Conservation (phyloP, 2,888 invertebrate genomes). For the Allolobophora icterica region DNA sequence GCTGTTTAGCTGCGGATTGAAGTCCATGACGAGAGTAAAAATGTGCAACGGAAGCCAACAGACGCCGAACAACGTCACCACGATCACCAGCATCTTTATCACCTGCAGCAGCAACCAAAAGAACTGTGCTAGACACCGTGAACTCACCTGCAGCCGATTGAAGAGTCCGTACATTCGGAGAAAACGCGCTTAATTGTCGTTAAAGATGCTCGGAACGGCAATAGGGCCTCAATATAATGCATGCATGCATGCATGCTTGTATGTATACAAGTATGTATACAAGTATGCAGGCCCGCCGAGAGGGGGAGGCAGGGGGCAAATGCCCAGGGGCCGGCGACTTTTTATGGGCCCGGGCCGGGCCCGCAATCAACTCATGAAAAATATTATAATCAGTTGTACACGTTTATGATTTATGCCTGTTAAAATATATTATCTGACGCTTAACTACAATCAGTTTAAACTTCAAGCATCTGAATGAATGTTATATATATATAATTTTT, state of each 20-base stretch:
- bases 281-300: not conserved
- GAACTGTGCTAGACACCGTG: not conserved
- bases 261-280: not conserved
- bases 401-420: too few species aligned
- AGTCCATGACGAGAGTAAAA: slow-evolving; percentile 59
- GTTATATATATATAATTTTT: too few species aligned
- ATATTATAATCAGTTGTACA: too few species aligned
- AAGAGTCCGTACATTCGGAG: not conserved
- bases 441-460: too few species aligned
- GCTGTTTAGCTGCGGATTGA: slow-evolving; percentile 48
- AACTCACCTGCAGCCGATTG: not conserved
- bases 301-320: too few species aligned
- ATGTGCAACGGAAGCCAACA: slow-evolving; percentile 63
- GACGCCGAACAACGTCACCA: slow-evolving; percentile 60
- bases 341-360: too few species aligned
- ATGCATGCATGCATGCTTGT: not conserved
- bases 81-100: slow-evolving; percentile 62
- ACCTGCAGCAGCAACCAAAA: slow-evolving; percentile 53
- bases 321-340: too few species aligned
- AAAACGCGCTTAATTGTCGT: too few species aligned
- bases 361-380: too few species aligned
- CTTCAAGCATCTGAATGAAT: too few species aligned
- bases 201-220: not conserved
- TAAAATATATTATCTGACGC: too few species aligned
- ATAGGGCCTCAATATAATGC: not conserved